A percentile compares a stretch with the other conserved stretches of the same genome.
phyloP scores from a whole-genome alignment of 1,140 invertebrate species.

The Drosophila seguyi region DNA sequence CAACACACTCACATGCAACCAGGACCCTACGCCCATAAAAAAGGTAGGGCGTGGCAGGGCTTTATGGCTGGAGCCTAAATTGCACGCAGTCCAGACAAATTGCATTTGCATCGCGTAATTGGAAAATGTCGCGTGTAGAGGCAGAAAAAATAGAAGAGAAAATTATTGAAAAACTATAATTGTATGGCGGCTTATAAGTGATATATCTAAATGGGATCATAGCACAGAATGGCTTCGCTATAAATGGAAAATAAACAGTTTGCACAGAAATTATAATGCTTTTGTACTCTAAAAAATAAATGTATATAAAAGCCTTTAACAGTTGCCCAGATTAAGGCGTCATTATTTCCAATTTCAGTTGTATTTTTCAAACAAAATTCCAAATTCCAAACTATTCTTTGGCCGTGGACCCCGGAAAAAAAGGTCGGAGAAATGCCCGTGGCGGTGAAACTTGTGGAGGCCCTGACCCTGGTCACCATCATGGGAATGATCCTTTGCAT shows the following conservation, averaged over 20 bases:
- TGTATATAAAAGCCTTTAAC: background rate
- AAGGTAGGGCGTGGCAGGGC: conserved; percentile 27
- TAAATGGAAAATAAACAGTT: background rate
- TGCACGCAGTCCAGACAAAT: conserved; percentile 76
- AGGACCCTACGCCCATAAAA: conserved; percentile 37
- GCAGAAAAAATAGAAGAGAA: conserved; percentile 18
- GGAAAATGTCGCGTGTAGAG: conserved; percentile 66
- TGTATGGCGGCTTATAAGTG: conserved; percentile 37
- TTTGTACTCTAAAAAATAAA: background rate
- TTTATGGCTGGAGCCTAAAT: conserved; percentile 55
- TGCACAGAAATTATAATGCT: background rate
- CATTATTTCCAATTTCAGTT: background rate
- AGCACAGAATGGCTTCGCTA: background rate
- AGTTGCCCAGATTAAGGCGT: background rate
- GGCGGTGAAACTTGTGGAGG: conserved; percentile 61
- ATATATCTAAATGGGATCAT: conserved; percentile 31
- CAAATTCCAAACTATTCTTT: conserved; percentile 1
- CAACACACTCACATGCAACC: conserved; percentile 24
- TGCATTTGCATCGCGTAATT: conserved; percentile 82
- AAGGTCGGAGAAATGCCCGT: conserved; percentile 48
- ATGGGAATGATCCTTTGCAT: conserved; percentile 62
- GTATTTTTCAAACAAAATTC: background rate
- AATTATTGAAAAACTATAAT: conserved; percentile 74
- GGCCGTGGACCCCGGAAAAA: background rate
- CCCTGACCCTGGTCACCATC: conserved; percentile 56